phyloP scores from a whole-genome alignment of 1,140 invertebrate species.

The Saxidomus purpurata region DNA sequence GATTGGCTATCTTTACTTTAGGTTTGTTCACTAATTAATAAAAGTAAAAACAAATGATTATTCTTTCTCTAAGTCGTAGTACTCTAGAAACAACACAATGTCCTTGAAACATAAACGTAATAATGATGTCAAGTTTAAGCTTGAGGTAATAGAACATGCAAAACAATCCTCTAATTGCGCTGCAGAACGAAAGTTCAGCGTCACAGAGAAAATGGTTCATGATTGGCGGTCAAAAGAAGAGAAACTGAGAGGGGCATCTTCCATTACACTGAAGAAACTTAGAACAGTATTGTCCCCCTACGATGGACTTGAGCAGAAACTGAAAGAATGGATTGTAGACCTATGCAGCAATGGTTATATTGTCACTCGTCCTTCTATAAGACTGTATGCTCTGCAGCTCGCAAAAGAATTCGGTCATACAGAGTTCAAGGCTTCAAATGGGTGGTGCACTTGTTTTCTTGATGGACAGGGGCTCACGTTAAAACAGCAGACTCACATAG shows the following conservation, averaged over 20 bases:
- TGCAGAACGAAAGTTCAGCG: background rate
- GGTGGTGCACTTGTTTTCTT: constrained; percentile 70
- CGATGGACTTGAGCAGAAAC: background rate
- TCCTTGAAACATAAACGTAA: too few species aligned
- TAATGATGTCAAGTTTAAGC: too few species aligned
- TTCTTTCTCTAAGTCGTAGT: too few species aligned
- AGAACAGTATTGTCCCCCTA: constrained; percentile 1
- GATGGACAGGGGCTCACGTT: constrained; percentile 52
- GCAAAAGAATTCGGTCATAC: constrained; percentile 12
- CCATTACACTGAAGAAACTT: background rate
- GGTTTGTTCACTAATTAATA: too few species aligned
- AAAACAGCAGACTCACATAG: constrained; percentile 67
- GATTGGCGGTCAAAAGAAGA: constrained; percentile 33
- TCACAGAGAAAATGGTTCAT: constrained; percentile 33
- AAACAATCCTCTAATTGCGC: background rate
- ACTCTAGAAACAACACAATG: too few species aligned
- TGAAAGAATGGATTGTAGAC: constrained; percentile 14
- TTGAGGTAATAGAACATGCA: constrained; percentile 9
- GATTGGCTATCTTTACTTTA: too few species aligned
- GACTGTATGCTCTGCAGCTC: background rate
- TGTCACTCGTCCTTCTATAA: too few species aligned
- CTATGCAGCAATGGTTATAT: background rate
- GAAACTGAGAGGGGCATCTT: background rate
- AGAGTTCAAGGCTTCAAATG: constrained; percentile 61
- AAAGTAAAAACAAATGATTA: too few species aligned